Base-by-base conservation (phyloP, 2,888 invertebrate species). In the Caenorhabditis imperialis region DNA sequence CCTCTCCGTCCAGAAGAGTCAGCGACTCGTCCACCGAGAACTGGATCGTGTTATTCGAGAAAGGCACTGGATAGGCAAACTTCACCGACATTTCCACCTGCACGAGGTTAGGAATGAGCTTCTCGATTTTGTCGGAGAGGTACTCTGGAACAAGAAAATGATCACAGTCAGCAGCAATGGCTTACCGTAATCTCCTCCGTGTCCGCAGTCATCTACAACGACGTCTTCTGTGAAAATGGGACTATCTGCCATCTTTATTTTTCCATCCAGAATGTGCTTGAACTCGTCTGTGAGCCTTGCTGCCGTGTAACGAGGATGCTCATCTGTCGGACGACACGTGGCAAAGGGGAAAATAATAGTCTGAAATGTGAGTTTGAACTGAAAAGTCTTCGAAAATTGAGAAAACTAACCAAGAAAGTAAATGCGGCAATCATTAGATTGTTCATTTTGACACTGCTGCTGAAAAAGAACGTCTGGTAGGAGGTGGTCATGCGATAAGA, bases 271-370 rank as follows among this genome's bases (percentile, higher is more conserved):
- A 61, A 70, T 50, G 37, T 61, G 61, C 16, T 62, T 61, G 61
- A 47, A 70, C 30, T 54, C 55, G 27, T 61, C 54, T 0, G 61
- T 55, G 8, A 70, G 30, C 2, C 55, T 47, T 27, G 70, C 61
- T 12, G 70, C 70, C 20, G 70, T 70, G 27, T 70, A 70, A 25
- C 54, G 53, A 8, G 70, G 70, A 70, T 70, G 70, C 22, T 70
- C 70, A 20, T 70, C 70, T 2, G 40, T 14, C 4, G 69, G 45
- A 6, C 54, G 65, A 8, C 33, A 33, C 10, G 8, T 30, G 12
- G 42, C 27, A 12, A 23, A 10, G 1, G 60, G 16, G 27, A 30
- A 7, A 18, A 65, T n/a, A 14, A 47, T n/a, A 5, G 8, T 42
- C 62, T 62, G 45, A 37, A 62, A 45, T 6, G 20, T 12, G 5